Evolutionary conservation across 1,140 invertebrate species (phyloP), one percentile per base, ranked within the genome.

Genomic region (Sycophila sp.): DNA sequence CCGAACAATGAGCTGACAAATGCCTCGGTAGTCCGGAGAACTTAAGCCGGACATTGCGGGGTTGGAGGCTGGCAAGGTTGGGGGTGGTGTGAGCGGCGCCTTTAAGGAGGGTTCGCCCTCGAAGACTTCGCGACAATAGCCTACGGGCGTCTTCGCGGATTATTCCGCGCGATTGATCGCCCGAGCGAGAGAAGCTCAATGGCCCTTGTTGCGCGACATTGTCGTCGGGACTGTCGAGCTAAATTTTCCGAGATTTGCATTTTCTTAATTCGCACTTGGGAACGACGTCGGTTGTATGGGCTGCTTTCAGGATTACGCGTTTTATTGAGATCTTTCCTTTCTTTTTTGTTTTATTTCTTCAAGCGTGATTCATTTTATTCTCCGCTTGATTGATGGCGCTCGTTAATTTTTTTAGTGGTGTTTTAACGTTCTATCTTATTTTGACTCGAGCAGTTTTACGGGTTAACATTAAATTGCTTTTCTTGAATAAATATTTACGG

Each of bases 1-100:
- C 62, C 75, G 78, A 85, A 86, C 84, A 86, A 86, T 85, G 80
- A 79, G 76, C 77, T 83, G 81, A 85, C 83, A 84, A 85, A 86
- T 83, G 80, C 80, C 78, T 78, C 30, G 24, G 17, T 19, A 24
- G 34, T 30, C 6, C 77, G 49, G 69, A 40, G 32, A 72, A 38
- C 56, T 67, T 73, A 73, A 71, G 72, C 69, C 63, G 72, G 72
- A 73, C 72, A 73, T 73, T 59, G 11, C 17, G 45, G 34, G n/a
- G 7, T 45, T 56, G 64, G 49, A 30, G 49, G 24, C 47, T n/a
- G 24, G 56, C n/a, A n/a, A n/a, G n/a, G n/a, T n/a, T n/a, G n/a
- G n/a, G n/a, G n/a, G n/a, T n/a, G n/a, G n/a, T n/a, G n/a, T n/a
- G n/a, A n/a, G n/a, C n/a, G 8, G 13, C 28, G 11, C 28, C 38